Percentiles rank a stretch among this genome's conserved stretches.
Evolutionary conservation across 2,113 vertebrate genomes (phyloP).

Genomic region (Genyomyrus donnyi): DNA sequence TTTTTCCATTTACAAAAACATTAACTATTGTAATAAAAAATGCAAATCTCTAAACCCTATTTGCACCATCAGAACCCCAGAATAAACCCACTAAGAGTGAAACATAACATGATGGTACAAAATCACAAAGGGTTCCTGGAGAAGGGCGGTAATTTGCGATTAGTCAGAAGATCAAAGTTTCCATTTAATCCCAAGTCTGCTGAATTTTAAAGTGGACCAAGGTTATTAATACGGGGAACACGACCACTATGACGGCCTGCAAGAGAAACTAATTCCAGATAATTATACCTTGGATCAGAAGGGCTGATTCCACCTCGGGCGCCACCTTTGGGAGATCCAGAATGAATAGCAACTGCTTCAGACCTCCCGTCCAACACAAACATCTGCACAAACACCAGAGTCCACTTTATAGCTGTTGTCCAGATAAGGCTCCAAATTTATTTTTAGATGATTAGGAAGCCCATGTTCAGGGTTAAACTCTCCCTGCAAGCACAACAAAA

Average conservation of each 20-base stretch:
- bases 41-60: neutral
- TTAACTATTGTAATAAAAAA: neutral
- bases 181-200: neutral
- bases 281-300: slow-evolving; percentile 13
- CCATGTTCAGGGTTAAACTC: slow-evolving; percentile 13
- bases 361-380: slow-evolving; percentile 18
- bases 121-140: neutral
- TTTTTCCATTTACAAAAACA: neutral
- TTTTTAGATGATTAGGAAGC: slow-evolving; percentile 17
- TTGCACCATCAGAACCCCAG: neutral
- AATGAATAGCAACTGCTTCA: slow-evolving; percentile 3
- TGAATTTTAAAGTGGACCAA: slow-evolving; percentile 17
- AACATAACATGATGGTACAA: neutral
- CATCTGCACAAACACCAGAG: slow-evolving; percentile 16
- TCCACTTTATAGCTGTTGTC: slow-evolving; percentile 7
- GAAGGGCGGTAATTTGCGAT: slow-evolving; percentile 7
- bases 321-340: slow-evolving; percentile 12
- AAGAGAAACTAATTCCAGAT: slow-evolving; percentile 18
- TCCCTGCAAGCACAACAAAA: neutral
- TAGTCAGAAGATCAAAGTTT: neutral
- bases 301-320: neutral
- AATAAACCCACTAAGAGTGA: neutral
- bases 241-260: neutral
- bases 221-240: neutral
- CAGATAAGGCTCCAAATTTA: slow-evolving; percentile 19